Base-by-base conservation (phyloP, 1,140 invertebrate genomes). In the Drosophila baimaii region DNA sequence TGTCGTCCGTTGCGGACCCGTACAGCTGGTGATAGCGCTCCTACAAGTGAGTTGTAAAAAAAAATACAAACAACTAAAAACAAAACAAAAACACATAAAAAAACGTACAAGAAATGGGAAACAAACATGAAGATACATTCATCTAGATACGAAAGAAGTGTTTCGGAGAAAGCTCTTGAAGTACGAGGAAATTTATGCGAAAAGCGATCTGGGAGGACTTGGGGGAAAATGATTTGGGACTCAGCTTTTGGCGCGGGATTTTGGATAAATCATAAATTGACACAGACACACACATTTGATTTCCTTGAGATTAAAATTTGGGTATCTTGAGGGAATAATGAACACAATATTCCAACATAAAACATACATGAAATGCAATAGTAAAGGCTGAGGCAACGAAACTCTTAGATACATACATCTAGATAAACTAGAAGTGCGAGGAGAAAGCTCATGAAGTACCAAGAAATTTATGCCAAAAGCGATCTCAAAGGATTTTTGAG, bases 21-120 rank as follows among this genome's bases (percentile, higher is more conserved):
- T 97, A 10, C 95, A 96, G 90, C 95, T 98, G 82, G 96, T 98
- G 83, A 96, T 98, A 84, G 97, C 97, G 66, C 94, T 98, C 62
- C 93, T 98, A 63, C 96, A 97, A 95, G 97, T 98, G 95, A 94
- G 95, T 94, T 88, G 64, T 81, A 17, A 39, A 27, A 46, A 27
- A 23, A 46, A 61, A 47, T 17, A 66, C 31, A 39, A 49, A 51
- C 13, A 52, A 37, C 51, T 21, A 51, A 29, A 59, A 39, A 72
- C 55, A 51, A 59, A 39, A 52, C 66, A 51, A 51, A 59, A 39
- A 52, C 66, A 51, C 46, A 44, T 57, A 23, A 27, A 71, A 72
- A 44, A 27, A 39, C 23, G 52, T 31, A 57, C 56, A 73, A 73
- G 35, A 58, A 71, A 71, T 71, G 49, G 69, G 66, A 58, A 47